Base-by-base conservation (phyloP, 2,113 vertebrate species). In the Platysteira castanea region DNA sequence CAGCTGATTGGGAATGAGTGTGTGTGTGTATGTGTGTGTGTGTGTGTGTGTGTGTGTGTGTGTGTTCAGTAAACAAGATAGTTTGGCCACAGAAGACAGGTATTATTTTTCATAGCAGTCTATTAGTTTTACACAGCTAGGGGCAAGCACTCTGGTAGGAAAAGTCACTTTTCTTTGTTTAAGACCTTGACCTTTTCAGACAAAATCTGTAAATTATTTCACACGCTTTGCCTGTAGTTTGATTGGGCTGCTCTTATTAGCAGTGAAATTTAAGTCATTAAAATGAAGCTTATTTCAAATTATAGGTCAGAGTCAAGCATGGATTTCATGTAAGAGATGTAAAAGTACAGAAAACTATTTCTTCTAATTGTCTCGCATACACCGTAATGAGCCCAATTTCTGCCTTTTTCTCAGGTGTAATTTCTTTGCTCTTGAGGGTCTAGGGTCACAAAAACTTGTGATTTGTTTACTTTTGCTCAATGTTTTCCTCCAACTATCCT, bases 131-230 rank as follows among this genome's bases (percentile, higher is more conserved):
- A 64, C 53, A 75, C 37, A 87, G 35, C 1, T 1, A 89, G 68
- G 46, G n/a, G 49, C 44, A 68, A 87, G 42, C 7, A 7, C 46
- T 49, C 31, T 31, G 26, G 41, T 84, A 60, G 53, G 15, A 84
- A 89, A 93, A 94, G 85, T 23, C 64, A 84, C 80, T 90, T 94
- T 84, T 81, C 92, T 92, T 90, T 95, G 50, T 90, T 90, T 82
- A 92, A 96, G 86, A 84, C 33, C 53, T 81, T 92, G 92, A 94
- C 95, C 93, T 96, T 97, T 96, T 88, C 86, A 92, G 86, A 57
- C n/a, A 87, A 84, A 96, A 86, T 64, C 77, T 87, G 76, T 92
- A 93, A 89, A 94, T 96, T 81, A 95, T 87, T 96, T 95, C 80
- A 69, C 61, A 84, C 23, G 6, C n/a, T 84, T 77, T 92, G 61